These are phyloP conservation scores for Phthorimaea operculella DNA, from an alignment of 1,140 invertebrate species.

Conservation along the genomic window DNA sequence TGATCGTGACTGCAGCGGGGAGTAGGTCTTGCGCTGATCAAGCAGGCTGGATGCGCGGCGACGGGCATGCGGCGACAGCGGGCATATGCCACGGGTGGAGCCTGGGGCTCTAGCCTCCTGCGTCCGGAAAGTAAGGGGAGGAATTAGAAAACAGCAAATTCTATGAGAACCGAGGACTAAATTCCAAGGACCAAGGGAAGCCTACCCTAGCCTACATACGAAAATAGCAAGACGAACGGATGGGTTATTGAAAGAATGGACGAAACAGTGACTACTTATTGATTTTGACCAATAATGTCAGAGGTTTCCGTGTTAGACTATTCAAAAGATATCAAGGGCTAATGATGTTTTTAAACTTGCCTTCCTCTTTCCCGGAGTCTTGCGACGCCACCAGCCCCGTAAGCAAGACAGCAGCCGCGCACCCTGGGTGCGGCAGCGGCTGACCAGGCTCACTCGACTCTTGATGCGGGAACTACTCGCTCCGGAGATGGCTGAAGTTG, in stretches of 20 bases:
- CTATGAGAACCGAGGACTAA: no score
- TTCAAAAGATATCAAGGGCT: no score
- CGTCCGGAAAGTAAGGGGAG: neutral
- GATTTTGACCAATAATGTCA: no score
- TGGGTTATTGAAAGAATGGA: no score
- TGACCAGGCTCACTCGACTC: conserved; percentile 27
- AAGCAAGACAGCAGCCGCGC: conserved; percentile 39
- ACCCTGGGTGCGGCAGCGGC: conserved; percentile 43
- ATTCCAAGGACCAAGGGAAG: no score
- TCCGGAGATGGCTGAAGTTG: conserved; percentile 27
- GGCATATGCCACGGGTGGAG: conserved; percentile 27
- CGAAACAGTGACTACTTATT: no score
- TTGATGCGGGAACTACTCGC: conserved; percentile 27
- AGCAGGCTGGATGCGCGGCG: conserved; percentile 37
- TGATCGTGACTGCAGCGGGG: conserved; percentile 26
- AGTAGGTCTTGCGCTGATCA: conserved; percentile 31
- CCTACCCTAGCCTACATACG: no score
- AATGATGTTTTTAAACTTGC: conserved; percentile 13
- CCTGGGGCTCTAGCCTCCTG: conserved; percentile 27
- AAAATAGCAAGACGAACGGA: no score
- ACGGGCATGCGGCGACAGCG: conserved; percentile 36
- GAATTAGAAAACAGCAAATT: neutral
- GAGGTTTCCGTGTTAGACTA: no score
- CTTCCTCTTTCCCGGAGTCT: conserved; percentile 36
- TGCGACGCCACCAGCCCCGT: conserved; percentile 47